Evolutionary conservation across 1,140 invertebrate genomes (phyloP).

Genomic region (Helicoverpa armigera): DNA sequence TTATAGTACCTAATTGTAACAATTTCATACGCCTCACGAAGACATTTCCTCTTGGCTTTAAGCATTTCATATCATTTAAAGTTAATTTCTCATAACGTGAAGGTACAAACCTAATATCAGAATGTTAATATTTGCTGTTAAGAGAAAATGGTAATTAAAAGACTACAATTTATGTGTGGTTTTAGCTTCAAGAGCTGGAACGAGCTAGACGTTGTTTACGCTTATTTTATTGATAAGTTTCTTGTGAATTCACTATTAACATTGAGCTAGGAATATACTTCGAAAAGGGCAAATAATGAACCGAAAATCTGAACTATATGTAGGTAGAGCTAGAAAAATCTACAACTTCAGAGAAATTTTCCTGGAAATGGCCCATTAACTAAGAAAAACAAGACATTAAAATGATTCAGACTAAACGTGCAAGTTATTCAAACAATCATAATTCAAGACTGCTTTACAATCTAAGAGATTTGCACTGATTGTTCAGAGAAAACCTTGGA

Average conservation of each 20-base stretch:
- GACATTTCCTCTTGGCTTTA: conserved; percentile 45
- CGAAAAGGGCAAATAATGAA: too few relatives aligned
- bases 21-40: neutral
- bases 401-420: neutral
- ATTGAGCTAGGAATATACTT: neutral
- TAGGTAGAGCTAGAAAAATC: too few relatives aligned
- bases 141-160: conserved; percentile 22
- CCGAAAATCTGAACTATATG: too few relatives aligned
- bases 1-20: neutral
- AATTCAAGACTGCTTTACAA: neutral
- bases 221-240: conserved; percentile 44
- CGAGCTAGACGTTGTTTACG: conserved; percentile 34
- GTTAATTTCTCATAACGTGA: conserved; percentile 15
- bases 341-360: too few relatives aligned
- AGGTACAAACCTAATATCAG: conserved; percentile 35
- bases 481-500: conserved; percentile 1
- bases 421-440: neutral
- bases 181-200: conserved; percentile 34
- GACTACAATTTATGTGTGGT: conserved; percentile 36
- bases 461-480: conserved; percentile 4
- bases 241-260: conserved; percentile 2
- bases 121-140: conserved; percentile 17
- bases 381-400: neutral
- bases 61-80: conserved; percentile 47
- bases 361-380: too few relatives aligned